Conservation (phyloP, 2,888 invertebrate species). For the Ptilodon capucinus region DNA sequence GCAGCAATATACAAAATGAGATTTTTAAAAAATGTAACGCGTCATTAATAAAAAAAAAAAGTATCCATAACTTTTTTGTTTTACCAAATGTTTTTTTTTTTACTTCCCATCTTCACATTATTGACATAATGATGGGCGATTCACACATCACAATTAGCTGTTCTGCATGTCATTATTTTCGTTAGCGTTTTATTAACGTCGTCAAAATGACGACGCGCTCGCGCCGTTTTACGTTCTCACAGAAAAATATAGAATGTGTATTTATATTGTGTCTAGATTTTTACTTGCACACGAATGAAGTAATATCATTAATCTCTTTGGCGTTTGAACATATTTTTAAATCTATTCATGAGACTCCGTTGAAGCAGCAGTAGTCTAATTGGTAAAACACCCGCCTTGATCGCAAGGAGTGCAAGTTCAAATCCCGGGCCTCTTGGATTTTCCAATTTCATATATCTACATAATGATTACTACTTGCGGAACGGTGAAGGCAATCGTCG, state of each 20-base stretch:
- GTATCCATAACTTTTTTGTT: too few relatives aligned
- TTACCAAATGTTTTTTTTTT: conserved; percentile 3
- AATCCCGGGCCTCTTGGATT: too few relatives aligned
- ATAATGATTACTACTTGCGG: too few relatives aligned
- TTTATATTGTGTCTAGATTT: conserved; percentile 27
- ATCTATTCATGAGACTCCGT: conserved; percentile 20
- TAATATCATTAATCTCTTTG: conserved; percentile 27
- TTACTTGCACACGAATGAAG: conserved; percentile 9
- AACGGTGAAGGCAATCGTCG: too few relatives aligned
- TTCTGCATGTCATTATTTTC: conserved; percentile 16
- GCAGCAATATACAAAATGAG: conserved; percentile 9
- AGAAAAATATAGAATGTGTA: conserved; percentile 12
- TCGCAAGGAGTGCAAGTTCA: too few relatives aligned
- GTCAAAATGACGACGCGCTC: conserved; percentile 17
- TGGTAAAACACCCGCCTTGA: too few relatives aligned
- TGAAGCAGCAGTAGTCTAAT: too few relatives aligned
- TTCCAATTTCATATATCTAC: too few relatives aligned
- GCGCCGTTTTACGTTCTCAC: conserved; percentile 8
- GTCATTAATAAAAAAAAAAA: too few relatives aligned
- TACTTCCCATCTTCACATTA: conserved; percentile 5
- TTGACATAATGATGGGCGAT: conserved; percentile 12
- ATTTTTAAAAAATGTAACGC: conserved; percentile 5
- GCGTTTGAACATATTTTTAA: conserved; percentile 27
- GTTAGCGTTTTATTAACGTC: conserved; percentile 25
- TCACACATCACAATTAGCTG: conserved; percentile 13